A percentile compares a stretch with the other conserved stretches of the same genome.
Conservation (phyloP, 2,888 invertebrate species). For the Caenorhabditis sp. region DNA sequence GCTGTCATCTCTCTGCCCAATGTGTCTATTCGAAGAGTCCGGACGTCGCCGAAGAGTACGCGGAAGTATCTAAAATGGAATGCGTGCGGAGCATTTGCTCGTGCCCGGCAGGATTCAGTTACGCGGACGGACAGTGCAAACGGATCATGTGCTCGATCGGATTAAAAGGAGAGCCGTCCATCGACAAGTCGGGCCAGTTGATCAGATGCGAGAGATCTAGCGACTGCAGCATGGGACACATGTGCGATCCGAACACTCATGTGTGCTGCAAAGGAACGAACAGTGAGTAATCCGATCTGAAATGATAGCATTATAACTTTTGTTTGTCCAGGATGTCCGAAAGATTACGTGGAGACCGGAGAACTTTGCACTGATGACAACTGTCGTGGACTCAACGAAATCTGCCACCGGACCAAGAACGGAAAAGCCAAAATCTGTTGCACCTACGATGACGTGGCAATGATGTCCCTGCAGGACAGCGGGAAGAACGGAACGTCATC, state of each 20-base stretch:
- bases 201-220: constrained; percentile 65
- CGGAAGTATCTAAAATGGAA: constrained; percentile 65
- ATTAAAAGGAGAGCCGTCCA: constrained; percentile 72
- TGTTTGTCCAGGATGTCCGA: constrained; percentile 71
- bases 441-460: constrained; percentile 57
- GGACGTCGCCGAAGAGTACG: constrained; percentile 61
- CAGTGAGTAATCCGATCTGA: constrained; percentile 59
- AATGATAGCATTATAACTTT: too few relatives aligned
- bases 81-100: constrained; percentile 68
- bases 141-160: constrained; percentile 74
- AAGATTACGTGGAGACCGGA: constrained; percentile 75
- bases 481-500: background rate
- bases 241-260: constrained; percentile 73
- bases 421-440: constrained; percentile 71
- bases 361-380: constrained; percentile 62
- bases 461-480: constrained; percentile 25
- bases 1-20: constrained; percentile 69
- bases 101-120: constrained; percentile 72
- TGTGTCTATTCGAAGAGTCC: constrained; percentile 61
- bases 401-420: constrained; percentile 68
- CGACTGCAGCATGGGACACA: constrained; percentile 68
- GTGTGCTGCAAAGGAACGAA: constrained; percentile 77
- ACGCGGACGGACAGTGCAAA: constrained; percentile 70
- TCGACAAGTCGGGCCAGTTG: constrained; percentile 69
- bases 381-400: constrained; percentile 61